Base-by-base conservation (phyloP, 2,888 invertebrate genomes). In the Netelia fuscicornis region DNA sequence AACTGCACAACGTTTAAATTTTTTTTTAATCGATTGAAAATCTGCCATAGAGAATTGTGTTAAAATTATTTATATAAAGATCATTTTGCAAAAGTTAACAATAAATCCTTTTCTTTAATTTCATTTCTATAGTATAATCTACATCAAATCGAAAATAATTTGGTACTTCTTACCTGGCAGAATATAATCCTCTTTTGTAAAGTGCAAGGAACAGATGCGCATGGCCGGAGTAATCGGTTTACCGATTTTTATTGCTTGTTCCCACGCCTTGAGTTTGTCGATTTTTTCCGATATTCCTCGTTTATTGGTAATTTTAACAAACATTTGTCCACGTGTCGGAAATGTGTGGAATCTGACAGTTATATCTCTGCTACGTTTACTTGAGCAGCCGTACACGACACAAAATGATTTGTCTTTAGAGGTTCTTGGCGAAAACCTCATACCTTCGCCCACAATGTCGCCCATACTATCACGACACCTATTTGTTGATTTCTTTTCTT, bases 161-260 rank as follows among this genome's bases (percentile, higher is more conserved):
- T 5, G 60, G 30, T 25, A 48, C 52, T 64, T 76, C 76, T 81
- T 81, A 84, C 72, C n/a, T 23, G 76, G 76, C 5, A 58, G 54
- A 56, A 80, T 67, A 56, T 60, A 84, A 65, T 84, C 80, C 2
- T 76, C 20, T 54, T 60, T n/a, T 3, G 5, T 64, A 42, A 84
- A 84, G 77, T 84, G 84, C 10, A 58, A 56, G 10, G 70, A 84
- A 70, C 83, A 80, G 54, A 84, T 72, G 71, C 56, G 48, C 79
- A 74, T 84, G 9, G 13, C 25, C 17, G 54, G 1, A 6, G 71
- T 58, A 20, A 75, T 44, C 65, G 71, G 62, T 70, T 70, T 71
- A 6, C 76, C 76, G 2, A 75, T 80, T 58, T 42, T 30, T 11
- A 83, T 25, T 20, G 58, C 68, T 60, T n/a, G 23, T 52, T 74